phyloP scores from a whole-genome alignment of 2,113 vertebrate genomes.

The Protomyctophum bolini region DNA sequence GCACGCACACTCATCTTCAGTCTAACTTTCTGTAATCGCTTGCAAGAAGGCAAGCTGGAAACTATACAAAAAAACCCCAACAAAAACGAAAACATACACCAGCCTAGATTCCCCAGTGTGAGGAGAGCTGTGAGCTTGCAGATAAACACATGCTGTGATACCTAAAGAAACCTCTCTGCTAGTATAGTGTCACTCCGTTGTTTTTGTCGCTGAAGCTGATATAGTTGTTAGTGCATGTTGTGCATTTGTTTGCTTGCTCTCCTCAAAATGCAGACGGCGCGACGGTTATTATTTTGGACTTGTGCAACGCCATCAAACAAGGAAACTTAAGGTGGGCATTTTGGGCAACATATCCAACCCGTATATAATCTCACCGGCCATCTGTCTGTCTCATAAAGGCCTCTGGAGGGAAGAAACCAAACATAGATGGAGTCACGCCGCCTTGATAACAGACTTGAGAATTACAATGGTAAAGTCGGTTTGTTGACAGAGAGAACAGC shows the following conservation, averaged over 20 bases:
- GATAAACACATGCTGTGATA: slow-evolving; percentile 39
- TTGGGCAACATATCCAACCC: slow-evolving; percentile 54
- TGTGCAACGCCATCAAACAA: slow-evolving; percentile 61
- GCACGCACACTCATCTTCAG: no score
- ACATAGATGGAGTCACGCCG: slow-evolving; percentile 60
- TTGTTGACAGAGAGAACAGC: slow-evolving; percentile 29
- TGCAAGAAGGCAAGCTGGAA: no score
- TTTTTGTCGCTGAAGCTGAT: slow-evolving; percentile 44
- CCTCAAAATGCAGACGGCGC: slow-evolving; percentile 54
- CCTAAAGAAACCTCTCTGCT: no score
- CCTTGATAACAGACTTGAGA: slow-evolving; percentile 38
- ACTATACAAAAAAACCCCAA: no score
- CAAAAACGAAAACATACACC: no score
- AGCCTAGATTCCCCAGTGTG: no score
- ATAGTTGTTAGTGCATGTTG: slow-evolving; percentile 55
- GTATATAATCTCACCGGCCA: slow-evolving; percentile 62
- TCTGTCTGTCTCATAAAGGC: slow-evolving; percentile 64
- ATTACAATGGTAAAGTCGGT: slow-evolving; percentile 28
- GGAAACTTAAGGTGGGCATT: slow-evolving; percentile 54
- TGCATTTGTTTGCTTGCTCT: slow-evolving; percentile 45
- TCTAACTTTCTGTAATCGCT: no score
- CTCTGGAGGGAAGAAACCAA: slow-evolving; percentile 49
- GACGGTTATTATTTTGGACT: slow-evolving; percentile 61
- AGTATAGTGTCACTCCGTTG: slow-evolving; percentile 8
- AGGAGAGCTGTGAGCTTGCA: slow-evolving; percentile 12